phyloP scores from a whole-genome alignment of 2,113 vertebrate species.

The Atractosteus spatula region DNA sequence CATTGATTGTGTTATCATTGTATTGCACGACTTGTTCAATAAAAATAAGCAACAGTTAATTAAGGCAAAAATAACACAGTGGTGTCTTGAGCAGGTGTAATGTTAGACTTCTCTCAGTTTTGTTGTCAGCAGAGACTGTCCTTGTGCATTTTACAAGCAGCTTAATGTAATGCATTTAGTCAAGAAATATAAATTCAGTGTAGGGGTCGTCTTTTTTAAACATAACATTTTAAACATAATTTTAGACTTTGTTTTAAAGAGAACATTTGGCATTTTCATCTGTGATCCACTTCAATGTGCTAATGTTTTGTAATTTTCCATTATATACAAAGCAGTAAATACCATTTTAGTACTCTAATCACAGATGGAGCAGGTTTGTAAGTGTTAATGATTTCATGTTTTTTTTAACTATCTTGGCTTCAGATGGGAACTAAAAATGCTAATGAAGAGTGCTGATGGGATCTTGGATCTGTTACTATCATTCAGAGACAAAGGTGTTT shows the following conservation, averaged over 20 bases:
- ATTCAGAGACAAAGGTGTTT: no score
- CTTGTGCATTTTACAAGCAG: background rate
- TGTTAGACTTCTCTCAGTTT: background rate
- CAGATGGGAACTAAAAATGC: no score
- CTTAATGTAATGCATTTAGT: background rate
- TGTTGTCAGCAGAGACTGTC: background rate
- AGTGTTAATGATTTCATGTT: background rate
- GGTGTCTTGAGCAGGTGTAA: background rate
- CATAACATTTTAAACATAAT: background rate
- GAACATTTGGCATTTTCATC: background rate
- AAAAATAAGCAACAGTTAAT: constrained; percentile 5
- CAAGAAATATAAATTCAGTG: background rate
- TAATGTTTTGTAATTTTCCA: background rate
- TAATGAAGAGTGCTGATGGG: no score
- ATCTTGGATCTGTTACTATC: no score
- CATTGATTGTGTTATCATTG: background rate
- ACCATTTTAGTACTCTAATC: background rate
- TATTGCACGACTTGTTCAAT: constrained; percentile 5
- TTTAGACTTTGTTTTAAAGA: background rate
- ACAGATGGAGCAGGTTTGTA: background rate
- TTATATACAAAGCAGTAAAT: background rate
- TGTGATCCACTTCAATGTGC: background rate
- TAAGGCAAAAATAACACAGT: background rate
- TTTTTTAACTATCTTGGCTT: no score
- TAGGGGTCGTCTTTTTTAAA: background rate